Evolutionary conservation across 1,140 invertebrate species (phyloP).

Genomic region (Aphidius ervi): DNA sequence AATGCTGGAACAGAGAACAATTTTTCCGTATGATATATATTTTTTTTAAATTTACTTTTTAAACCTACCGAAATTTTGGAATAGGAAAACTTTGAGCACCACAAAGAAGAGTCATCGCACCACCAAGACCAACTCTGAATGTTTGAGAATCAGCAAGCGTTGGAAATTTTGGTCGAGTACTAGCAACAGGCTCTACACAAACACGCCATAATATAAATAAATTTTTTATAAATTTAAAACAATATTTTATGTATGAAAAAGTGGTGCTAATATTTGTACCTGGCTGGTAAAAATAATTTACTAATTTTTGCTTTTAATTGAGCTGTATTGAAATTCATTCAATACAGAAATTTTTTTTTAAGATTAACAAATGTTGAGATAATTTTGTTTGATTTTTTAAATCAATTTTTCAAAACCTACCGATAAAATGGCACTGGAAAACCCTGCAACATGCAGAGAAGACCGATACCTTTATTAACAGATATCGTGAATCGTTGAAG

Average conservation of each 20-base stretch:
- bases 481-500: conserved; percentile 42
- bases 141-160: conserved; percentile 46
- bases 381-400: too few relatives aligned
- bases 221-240: too few relatives aligned
- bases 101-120: conserved; percentile 56
- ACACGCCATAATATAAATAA: background rate
- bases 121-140: conserved; percentile 43
- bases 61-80: conserved; percentile 58
- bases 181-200: conserved; percentile 47
- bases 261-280: background rate
- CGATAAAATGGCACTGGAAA: conserved; percentile 57
- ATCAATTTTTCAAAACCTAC: conserved; percentile 36
- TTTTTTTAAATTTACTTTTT: background rate
- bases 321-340: too few relatives aligned
- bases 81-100: conserved; percentile 66
- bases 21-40: too few relatives aligned
- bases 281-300: too few relatives aligned
- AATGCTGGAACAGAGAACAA: conserved; percentile 17
- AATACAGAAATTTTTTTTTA: too few relatives aligned
- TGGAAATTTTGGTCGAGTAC: conserved; percentile 50
- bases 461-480: conserved; percentile 42
- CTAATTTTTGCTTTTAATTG: too few relatives aligned
- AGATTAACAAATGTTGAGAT: too few relatives aligned
- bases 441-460: conserved; percentile 60
- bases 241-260: background rate